Evolutionary conservation across 2,888 invertebrate genomes (phyloP), one percentile per base, ranked within the genome.

Genomic region (Synanthedon andrenaeformis): DNA sequence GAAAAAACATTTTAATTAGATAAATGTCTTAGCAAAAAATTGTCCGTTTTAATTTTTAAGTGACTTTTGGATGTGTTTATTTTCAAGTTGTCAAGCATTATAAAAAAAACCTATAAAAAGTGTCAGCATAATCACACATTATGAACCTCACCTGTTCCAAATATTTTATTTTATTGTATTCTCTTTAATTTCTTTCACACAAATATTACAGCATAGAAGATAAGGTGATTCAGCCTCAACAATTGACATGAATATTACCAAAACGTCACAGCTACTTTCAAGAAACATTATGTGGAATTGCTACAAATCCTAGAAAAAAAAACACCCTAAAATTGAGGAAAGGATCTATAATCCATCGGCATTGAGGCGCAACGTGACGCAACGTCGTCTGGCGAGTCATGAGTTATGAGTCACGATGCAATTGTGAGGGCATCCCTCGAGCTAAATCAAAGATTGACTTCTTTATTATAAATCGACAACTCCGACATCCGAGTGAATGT

Each of bases 61-160:
- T 65, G 58, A 70, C 61, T 65, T 51, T 41, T 50, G 19, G 14
- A 67, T 70, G 63, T 66, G 67, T 69, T 61, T 67, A 65, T 66
- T 67, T 68, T 61, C 62, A 57, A 65, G 74, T 69, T 67, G 62
- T 69, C 63, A 72, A 72, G 70, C 70, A 75, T 73, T 72, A 64
- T 19, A 58, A 59, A 61, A 67, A 58, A 59, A 61, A 67, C 76
- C 78, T 77, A 76, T 63, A 61, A 60, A 62, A 65, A 61, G 59
- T 67, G 66, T 69, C 72, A 66, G 66, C 67, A 65, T 70, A 76
- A 79, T 78, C 85, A 84, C 85, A 77, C 86, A 76, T 79, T 76
- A 62, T 79, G 64, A 74, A 85, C 84, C 87, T 88, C 87, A 88
- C 87, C 87, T 88, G 82, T 81, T 86, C 84, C 82, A 72, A 73